phyloP scores from a whole-genome alignment of 2,797 vertebrate species.

The Antennarius maculatus region DNA sequence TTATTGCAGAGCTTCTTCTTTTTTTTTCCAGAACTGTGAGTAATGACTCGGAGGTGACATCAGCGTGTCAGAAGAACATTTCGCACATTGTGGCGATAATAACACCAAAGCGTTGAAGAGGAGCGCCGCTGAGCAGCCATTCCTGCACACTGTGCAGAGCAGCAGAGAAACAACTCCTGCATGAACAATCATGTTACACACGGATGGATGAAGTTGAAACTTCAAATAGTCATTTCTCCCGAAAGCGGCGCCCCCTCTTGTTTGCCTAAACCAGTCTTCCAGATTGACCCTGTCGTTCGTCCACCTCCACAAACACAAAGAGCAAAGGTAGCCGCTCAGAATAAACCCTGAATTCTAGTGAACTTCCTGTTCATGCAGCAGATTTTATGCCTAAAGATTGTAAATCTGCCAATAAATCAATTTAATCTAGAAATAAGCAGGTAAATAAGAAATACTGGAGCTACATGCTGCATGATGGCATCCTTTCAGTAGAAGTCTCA shows the following conservation, averaged over 20 bases:
- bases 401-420: no score
- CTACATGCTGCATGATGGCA: no score
- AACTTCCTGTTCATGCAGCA: no score
- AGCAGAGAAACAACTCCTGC: constrained; percentile 16
- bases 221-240: no score
- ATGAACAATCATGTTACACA: constrained; percentile 18
- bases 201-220: not conserved
- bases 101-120: constrained; percentile 10
- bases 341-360: no score
- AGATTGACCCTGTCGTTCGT: no score
- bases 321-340: no score
- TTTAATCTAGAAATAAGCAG: no score
- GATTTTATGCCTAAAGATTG: no score
- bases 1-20: not conserved
- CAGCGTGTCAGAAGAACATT: constrained; percentile 1
- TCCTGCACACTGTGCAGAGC: constrained; percentile 7
- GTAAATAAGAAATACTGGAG: not conserved
- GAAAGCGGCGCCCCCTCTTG: no score
- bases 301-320: no score
- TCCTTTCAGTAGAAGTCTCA: no score
- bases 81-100: constrained; percentile 3
- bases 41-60: constrained; percentile 16
- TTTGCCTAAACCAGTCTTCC: constrained; percentile 1
- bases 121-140: not conserved
- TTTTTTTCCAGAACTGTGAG: constrained; percentile 7